These are phyloP conservation scores for Vombatus ursinus DNA, from an alignment of 2,113 vertebrate species.

Conservation along the genomic window DNA sequence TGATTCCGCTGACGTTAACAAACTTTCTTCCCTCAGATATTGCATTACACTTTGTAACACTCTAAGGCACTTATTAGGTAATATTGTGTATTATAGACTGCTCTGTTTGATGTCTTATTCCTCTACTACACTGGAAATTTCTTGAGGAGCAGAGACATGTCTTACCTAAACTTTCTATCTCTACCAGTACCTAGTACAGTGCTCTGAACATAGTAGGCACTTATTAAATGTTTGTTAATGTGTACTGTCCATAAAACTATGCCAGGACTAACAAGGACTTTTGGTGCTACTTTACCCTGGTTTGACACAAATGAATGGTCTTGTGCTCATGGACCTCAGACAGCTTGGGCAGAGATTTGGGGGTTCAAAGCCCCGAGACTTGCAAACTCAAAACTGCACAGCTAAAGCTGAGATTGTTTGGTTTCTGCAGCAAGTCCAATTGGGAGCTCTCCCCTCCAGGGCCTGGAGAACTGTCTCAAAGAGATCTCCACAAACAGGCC, in stretches of 20 bases:
- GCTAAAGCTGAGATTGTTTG: not conserved
- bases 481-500: conserved; percentile 44
- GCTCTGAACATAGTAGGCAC: not conserved
- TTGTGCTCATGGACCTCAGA: not conserved
- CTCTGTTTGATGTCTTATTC: not conserved
- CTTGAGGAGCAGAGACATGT: not conserved
- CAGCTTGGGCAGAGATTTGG: not conserved
- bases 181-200: not conserved
- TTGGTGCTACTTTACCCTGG: not conserved
- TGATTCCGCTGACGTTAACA: not conserved
- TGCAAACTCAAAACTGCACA: not conserved
- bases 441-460: conserved; percentile 61
- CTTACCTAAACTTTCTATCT: not conserved
- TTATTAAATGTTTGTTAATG: not conserved
- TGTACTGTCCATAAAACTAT: not conserved
- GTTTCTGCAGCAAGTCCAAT: conserved; percentile 52
- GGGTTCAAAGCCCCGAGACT: not conserved
- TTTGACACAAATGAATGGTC: not conserved
- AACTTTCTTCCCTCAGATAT: not conserved
- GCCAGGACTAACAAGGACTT: not conserved
- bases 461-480: conserved; percentile 69
- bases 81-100: not conserved
- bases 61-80: not conserved
- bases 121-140: not conserved
- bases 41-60: not conserved